These are phyloP conservation scores for Malurus leucopterus DNA, from an alignment of 2,797 vertebrate genomes.

Conservation along the genomic window DNA sequence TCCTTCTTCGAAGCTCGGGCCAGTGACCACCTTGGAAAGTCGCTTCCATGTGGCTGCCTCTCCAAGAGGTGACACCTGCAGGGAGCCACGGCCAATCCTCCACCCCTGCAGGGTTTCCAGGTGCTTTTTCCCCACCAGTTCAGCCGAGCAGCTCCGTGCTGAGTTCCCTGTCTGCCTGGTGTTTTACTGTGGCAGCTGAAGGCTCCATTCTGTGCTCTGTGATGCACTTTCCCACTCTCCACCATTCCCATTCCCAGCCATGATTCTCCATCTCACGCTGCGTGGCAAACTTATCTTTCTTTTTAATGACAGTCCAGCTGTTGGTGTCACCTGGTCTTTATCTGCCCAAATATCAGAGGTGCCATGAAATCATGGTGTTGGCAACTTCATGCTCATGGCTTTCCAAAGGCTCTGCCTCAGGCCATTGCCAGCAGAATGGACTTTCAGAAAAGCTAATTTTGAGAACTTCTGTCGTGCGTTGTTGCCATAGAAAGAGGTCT, in stretches of 20 bases:
- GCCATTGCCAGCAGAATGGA: not conserved
- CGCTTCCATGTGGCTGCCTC: not conserved
- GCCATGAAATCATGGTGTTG: not conserved
- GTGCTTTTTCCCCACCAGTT: not conserved
- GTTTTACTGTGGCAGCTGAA: not conserved
- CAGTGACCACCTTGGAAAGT: not conserved
- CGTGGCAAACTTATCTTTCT: not conserved
- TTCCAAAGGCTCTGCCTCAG: not conserved
- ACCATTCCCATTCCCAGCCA: accelerated
- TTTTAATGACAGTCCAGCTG: not conserved
- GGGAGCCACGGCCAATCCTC: not conserved
- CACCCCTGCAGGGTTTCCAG: not conserved
- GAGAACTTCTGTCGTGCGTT: not conserved
- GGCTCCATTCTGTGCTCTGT: not conserved
- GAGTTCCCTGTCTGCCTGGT: not conserved
- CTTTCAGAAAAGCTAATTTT: not conserved
- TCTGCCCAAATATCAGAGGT: not conserved
- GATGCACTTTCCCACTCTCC: not conserved
- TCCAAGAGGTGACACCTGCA: not conserved
- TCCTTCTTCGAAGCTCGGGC: not conserved
- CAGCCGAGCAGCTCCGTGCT: not conserved
- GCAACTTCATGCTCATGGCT: not conserved
- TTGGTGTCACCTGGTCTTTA: not conserved
- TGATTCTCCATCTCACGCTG: not conserved
- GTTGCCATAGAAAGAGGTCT: not conserved